Base-by-base conservation (phyloP, 2,888 invertebrate species). In the Drosophila merina region DNA sequence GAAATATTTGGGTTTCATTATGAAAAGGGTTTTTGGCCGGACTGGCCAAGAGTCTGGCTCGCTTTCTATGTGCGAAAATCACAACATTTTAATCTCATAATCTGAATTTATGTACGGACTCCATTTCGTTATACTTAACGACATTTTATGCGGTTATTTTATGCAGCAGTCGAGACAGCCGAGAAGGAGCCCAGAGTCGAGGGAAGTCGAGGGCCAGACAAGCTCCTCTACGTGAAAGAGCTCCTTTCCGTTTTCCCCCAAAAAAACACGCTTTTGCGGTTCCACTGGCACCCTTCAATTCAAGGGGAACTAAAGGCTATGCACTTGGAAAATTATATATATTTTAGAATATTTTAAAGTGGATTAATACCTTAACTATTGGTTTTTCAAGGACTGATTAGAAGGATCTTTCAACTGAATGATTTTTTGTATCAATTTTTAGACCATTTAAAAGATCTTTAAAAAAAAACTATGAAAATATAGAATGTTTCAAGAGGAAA, bases 51-150 rank as follows among this genome's bases (percentile, higher is more conserved):
- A 36, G 58, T 45, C 8, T 4, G 8, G n/a, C 12, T 42, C 31
- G 38, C 44, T 38, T 49, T 68, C 54, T 51, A 68, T 76, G 76
- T 81, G 87, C 77, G 74, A 86, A 86, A 88, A 85, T 85, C 87
- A 85, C 79, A 84, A 81, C 87, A 86, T 85, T 85, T 85, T 88
- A 85, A 87, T 86, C 88, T 82, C 82, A 87, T 86, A 88, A 86
- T 88, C 88, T 86, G 86, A 88, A 87, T 87, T 86, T 86, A 86
- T 86, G 86, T 83, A 80, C 78, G 81, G 88, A 86, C 88, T 88
- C 85, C 87, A 88, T 88, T 86, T 87, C 86, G 88, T 87, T 83
- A 85, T 85, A 76, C 87, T 86, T 86, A 88, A 86, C 78, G 83
- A 77, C 88, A 84, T 86, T 89, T 84, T 86, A 77, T 84, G 89